phyloP scores from a whole-genome alignment of 2,888 invertebrate genomes.

The Andrena haemorrhoa region DNA sequence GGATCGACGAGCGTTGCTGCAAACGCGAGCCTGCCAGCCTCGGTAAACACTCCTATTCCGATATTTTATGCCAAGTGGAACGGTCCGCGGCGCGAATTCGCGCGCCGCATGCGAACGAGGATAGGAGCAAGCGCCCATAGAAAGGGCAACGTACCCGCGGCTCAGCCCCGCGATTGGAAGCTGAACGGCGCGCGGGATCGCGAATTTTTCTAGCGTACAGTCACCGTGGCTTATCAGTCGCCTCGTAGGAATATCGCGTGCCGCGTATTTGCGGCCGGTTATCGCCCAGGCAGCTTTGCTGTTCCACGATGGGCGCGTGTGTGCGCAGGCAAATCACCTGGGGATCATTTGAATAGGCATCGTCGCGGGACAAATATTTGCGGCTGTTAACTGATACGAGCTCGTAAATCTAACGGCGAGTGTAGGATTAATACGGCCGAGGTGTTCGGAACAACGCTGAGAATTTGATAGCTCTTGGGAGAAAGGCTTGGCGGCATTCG shows the following conservation, averaged over 20 bases:
- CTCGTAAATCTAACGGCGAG: background rate
- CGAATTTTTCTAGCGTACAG: background rate
- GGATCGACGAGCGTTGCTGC: slow-evolving; percentile 30
- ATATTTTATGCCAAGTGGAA: slow-evolving; percentile 59
- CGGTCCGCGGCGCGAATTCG: slow-evolving; percentile 49
- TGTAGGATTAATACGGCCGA: background rate
- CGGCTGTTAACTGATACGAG: background rate
- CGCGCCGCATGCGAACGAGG: slow-evolving; percentile 49
- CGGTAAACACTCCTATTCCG: slow-evolving; percentile 56
- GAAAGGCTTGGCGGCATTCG: no score
- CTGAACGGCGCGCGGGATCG: slow-evolving; percentile 4
- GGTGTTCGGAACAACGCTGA: no score
- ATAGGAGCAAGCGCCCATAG: slow-evolving; percentile 16
- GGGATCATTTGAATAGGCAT: background rate
- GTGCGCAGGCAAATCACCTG: background rate
- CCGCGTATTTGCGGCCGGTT: slow-evolving; percentile 2
- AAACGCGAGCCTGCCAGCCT: slow-evolving; percentile 24
- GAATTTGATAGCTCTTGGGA: no score
- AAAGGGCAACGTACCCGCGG: slow-evolving; percentile 32
- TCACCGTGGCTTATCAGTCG: slow-evolving; percentile 6
- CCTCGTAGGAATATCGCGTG: background rate
- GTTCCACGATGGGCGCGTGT: background rate
- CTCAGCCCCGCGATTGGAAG: background rate
- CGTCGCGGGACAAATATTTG: background rate
- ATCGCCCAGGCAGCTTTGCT: slow-evolving; percentile 1